Conservation (phyloP, 2,797 vertebrate species). For the Mus minutoides region DNA sequence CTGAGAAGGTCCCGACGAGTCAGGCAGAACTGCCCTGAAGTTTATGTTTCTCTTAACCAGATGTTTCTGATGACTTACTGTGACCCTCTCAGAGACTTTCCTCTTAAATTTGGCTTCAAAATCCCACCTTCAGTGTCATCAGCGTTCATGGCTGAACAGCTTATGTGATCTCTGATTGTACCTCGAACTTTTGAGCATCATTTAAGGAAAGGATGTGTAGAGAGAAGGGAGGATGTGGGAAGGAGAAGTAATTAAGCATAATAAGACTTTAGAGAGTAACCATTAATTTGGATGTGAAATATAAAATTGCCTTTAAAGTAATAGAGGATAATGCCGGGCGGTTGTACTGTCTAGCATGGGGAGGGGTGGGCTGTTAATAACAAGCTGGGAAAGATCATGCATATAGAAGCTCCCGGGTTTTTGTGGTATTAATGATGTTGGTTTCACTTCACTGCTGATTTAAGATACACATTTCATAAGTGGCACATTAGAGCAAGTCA, state of each 20-base stretch:
- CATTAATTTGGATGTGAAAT: slow-evolving; percentile 85
- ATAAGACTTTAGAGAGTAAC: slow-evolving; percentile 82
- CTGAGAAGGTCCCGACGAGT: background rate
- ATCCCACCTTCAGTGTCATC: slow-evolving; percentile 46
- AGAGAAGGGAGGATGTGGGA: slow-evolving; percentile 75
- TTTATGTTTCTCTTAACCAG: background rate
- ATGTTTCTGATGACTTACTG: background rate
- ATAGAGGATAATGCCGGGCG: slow-evolving; percentile 73
- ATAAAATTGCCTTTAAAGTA: slow-evolving; percentile 81
- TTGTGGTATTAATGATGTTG: slow-evolving; percentile 68
- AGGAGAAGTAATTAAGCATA: slow-evolving; percentile 81
- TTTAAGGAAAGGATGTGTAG: slow-evolving; percentile 73
- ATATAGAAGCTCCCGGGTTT: slow-evolving; percentile 34
- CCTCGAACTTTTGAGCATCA: slow-evolving; percentile 74
- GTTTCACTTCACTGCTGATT: slow-evolving; percentile 59
- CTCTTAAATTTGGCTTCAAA: background rate
- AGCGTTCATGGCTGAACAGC: slow-evolving; percentile 56
- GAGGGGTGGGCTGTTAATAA: slow-evolving; percentile 63
- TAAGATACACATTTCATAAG: slow-evolving; percentile 69
- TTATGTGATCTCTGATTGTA: slow-evolving; percentile 78
- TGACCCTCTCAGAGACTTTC: background rate
- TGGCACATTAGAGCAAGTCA: slow-evolving; percentile 65
- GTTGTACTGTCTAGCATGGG: slow-evolving; percentile 66
- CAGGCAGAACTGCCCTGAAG: background rate
- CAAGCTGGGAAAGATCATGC: slow-evolving; percentile 49